Evolutionary conservation across 2,888 invertebrate genomes (phyloP), one percentile per base, ranked within the genome.

Genomic region (Nipponacmea schrenckii): DNA sequence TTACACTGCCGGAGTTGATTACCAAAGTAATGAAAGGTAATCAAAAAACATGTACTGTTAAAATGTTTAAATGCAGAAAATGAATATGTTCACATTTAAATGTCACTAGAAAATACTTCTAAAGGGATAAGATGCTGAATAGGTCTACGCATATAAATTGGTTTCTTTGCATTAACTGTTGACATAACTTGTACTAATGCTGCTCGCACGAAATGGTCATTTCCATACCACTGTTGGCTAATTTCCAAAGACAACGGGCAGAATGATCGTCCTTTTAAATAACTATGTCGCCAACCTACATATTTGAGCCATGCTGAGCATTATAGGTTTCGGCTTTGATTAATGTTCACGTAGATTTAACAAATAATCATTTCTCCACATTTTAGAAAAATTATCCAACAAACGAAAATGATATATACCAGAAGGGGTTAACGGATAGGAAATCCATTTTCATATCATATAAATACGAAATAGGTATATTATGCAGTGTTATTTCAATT

Each of bases 111-210:
- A 39, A 39, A 5, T 14, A 46, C 66, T 17, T 66, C 66, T 26
- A 66, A 20, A 7, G 66, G 66, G 26, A 46, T 46, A 26, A 46
- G 44, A 44, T 45, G 66, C 1, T 66, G 66, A 7, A 66, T 44
- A 26, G 46, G 46, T 66, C 46, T 66, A 17, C 66, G 39, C 12
- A 66, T 44, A 20, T 44, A 15, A 7, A 17, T 66, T 27, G 24
- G 44, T 44, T 65, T 44, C 39, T 24, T 24, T 20, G 20, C 56
- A 10, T 56, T 56, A 20, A 14, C 24, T n/a, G 8, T 39, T 56
- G 56, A 12, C 20, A 56, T 20, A 8, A 56, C 1, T n/a, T 50
- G 50, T 20, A n/a, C 20, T 17, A 17, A 20, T 20, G 50, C 10
- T 50, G 50, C 17, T 17, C 20, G 50, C n/a, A 50, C 20, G 17